Percentiles rank a stretch among this genome's conserved stretches.
Evolutionary conservation across 2,113 vertebrate genomes (phyloP).

Genomic region (Albula glossodonta): DNA sequence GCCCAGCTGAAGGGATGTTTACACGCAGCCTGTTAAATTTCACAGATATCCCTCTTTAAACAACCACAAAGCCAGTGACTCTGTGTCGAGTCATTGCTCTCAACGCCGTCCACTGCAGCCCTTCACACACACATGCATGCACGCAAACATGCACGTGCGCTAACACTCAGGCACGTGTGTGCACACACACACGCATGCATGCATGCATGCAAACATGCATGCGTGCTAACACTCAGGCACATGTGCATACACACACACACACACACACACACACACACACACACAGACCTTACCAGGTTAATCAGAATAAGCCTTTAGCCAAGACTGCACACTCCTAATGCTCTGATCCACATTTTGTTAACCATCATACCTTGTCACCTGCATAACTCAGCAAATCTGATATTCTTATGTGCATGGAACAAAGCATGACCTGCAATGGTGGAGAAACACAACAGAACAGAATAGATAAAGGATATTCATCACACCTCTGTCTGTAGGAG

Average conservation of each 20-base stretch:
- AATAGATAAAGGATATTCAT: not conserved
- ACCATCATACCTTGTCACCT: not conserved
- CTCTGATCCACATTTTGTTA: not conserved
- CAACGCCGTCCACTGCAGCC: constrained; percentile 34
- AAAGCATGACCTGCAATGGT: not conserved
- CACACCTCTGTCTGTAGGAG: not conserved
- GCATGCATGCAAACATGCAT: not conserved
- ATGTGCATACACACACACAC: not conserved
- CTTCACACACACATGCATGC: constrained; percentile 50
- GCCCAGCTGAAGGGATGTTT: constrained; percentile 53
- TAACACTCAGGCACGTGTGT: constrained; percentile 5
- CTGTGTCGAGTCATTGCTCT: constrained; percentile 59
- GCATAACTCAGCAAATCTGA: not conserved
- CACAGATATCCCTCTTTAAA: constrained; percentile 58
- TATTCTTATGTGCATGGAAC: not conserved
- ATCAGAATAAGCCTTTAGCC: not conserved
- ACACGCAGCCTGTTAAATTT: constrained; percentile 61
- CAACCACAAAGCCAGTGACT: constrained; percentile 46
- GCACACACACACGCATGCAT: not conserved
- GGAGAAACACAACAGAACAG: not conserved
- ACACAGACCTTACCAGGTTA: not conserved
- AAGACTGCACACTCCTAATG: not conserved
- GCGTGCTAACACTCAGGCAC: not conserved
- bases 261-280: not conserved
- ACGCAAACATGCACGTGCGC: constrained; percentile 17